A percentile compares a stretch with the other conserved stretches of the same genome.
phyloP scores from a whole-genome alignment of 2,113 vertebrate genomes.

The Ciconia stormi region DNA sequence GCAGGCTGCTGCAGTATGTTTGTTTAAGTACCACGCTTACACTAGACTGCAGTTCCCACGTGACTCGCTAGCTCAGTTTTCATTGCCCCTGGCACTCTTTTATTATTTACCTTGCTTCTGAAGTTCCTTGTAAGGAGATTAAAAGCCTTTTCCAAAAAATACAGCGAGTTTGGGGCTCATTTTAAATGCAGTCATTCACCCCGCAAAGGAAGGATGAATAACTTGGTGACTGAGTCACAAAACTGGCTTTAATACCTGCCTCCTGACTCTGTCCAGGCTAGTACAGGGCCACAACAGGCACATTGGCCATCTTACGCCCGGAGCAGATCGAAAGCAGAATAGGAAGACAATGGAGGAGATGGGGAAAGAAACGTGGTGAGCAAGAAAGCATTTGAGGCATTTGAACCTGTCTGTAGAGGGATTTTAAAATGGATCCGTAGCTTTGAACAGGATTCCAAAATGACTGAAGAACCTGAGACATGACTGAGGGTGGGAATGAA shows the following conservation, averaged over 20 bases:
- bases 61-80: neutral
- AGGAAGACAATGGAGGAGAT: neutral
- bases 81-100: neutral
- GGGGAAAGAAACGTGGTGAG: neutral
- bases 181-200: neutral
- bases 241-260: neutral
- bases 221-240: neutral
- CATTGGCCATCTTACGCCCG: rapidly evolving
- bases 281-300: neutral
- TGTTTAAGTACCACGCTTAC: neutral
- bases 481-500: neutral
- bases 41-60: neutral
- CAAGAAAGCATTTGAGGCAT: neutral
- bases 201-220: neutral
- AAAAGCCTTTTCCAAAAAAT: neutral
- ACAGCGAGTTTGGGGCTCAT: neutral
- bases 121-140: neutral
- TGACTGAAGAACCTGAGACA: neutral
- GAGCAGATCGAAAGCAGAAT: neutral
- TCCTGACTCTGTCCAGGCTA: neutral
- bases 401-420: neutral
- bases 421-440: neutral
- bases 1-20: neutral
- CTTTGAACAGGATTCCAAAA: neutral
- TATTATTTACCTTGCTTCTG: slow-evolving; percentile 32